phyloP scores from a whole-genome alignment of 1,140 invertebrate genomes.

The Danaus plexippus region DNA sequence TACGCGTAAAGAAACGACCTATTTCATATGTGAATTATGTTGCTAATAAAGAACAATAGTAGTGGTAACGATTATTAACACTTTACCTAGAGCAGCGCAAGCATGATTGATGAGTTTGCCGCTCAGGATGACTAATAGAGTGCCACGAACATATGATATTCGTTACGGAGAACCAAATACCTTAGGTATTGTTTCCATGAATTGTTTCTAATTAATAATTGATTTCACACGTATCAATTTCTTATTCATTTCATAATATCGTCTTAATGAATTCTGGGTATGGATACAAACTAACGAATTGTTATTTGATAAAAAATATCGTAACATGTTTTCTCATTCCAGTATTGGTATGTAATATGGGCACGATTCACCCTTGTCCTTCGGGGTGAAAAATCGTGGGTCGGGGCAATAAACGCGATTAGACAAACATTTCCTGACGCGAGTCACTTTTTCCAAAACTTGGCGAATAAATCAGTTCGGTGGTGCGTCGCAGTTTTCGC shows the following conservation, averaged over 20 bases:
- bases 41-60: conserved; percentile 46
- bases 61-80: conserved; percentile 58
- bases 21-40: conserved; percentile 17
- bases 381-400: conserved; percentile 49
- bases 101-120: conserved; percentile 58
- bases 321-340: conserved; percentile 28
- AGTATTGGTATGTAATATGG: conserved; percentile 23
- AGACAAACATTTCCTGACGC: conserved; percentile 69
- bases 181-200: conserved; percentile 29
- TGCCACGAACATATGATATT: conserved; percentile 56
- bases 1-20: neutral
- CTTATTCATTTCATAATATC: neutral
- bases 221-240: neutral
- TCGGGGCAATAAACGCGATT: conserved; percentile 63
- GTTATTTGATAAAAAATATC: conserved; percentile 12
- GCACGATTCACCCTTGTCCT: conserved; percentile 35
- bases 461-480: conserved; percentile 68
- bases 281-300: conserved; percentile 6
- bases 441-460: conserved; percentile 67
- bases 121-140: conserved; percentile 58
- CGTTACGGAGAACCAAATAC: conserved; percentile 39
- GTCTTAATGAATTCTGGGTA: neutral
- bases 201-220: conserved; percentile 18
- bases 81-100: conserved; percentile 43
- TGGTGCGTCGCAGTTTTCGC: conserved; percentile 67